Percentiles rank a stretch among this genome's conserved stretches.
Evolutionary conservation across 2,113 vertebrate species (phyloP).

Genomic region (Odobenus rosmarus): DNA sequence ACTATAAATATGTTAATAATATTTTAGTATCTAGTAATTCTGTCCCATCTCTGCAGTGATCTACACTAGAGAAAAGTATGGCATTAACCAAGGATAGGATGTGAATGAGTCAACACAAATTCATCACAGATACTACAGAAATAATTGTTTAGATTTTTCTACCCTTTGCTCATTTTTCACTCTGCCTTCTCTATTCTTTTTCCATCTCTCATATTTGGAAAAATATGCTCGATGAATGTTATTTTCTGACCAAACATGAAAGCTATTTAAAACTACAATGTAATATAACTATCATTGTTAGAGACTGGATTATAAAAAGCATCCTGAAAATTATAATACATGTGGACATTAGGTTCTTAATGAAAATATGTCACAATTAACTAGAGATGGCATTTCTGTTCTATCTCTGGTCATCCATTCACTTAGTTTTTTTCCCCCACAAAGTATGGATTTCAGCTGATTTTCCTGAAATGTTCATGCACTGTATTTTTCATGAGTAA

Average conservation of each 20-base stretch:
- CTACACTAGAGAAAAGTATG: background rate
- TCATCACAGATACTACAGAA: conserved; percentile 9
- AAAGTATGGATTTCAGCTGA: background rate
- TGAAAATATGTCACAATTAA: background rate
- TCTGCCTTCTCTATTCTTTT: background rate
- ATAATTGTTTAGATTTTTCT: background rate
- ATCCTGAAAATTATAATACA: conserved; percentile 17
- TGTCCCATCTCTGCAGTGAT: conserved; percentile 39
- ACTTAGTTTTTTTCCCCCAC: background rate
- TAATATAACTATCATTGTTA: conserved; percentile 15
- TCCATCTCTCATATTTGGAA: background rate
- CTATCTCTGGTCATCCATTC: background rate
- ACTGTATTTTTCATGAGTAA: conserved; percentile 54
- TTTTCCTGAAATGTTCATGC: background rate
- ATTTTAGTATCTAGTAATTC: conserved; percentile 43
- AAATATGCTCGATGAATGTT: conserved; percentile 17
- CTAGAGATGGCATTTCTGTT: background rate
- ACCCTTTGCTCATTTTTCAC: background rate
- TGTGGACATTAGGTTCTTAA: background rate
- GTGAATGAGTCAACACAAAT: background rate
- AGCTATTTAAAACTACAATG: conserved; percentile 45
- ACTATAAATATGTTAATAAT: conserved; percentile 50
- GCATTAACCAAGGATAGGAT: background rate
- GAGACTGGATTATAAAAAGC: background rate
- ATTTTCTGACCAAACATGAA: conserved; percentile 49